Conservation (phyloP, 2,113 vertebrate species). For the Laticauda colubrina region DNA sequence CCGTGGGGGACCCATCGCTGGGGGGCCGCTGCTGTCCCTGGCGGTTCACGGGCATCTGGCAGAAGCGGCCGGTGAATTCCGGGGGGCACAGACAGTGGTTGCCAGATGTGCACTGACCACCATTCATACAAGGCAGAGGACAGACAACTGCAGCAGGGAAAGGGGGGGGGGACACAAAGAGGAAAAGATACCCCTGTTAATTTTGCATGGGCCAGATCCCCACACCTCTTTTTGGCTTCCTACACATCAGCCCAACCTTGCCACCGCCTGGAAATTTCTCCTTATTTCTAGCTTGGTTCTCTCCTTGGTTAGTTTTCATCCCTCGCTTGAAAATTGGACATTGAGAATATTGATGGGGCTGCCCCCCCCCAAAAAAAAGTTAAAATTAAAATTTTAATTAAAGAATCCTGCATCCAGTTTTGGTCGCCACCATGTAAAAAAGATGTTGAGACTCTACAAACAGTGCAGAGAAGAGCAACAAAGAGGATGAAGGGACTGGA, state of each 20-base stretch:
- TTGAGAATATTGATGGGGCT: background rate
- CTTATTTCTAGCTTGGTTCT: too few relatives aligned
- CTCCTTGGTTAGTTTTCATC: background rate
- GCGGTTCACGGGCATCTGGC: slow-evolving; percentile 79
- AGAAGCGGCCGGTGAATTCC: slow-evolving; percentile 86
- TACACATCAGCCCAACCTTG: background rate
- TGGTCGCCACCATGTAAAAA: too few relatives aligned
- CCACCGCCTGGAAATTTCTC: too few relatives aligned
- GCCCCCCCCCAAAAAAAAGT: too few relatives aligned
- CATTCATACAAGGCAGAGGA: slow-evolving; percentile 88
- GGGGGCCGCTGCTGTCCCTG: slow-evolving; percentile 38
- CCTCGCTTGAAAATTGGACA: background rate
- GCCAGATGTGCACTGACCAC: slow-evolving; percentile 86
- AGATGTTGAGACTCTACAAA: too few relatives aligned
- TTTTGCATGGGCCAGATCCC: accelerated
- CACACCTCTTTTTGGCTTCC: background rate
- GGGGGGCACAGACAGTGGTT: slow-evolving; percentile 87
- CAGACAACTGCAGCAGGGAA: slow-evolving; percentile 80
- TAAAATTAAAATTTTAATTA: too few relatives aligned
- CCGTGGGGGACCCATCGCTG: slow-evolving; percentile 67
- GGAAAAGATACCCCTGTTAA: slow-evolving; percentile 8
- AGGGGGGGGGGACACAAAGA: background rate
- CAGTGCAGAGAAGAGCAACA: background rate
- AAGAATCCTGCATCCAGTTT: too few relatives aligned
- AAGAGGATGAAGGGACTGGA: too few relatives aligned